Evolutionary conservation across 2,797 vertebrate species (phyloP).

Genomic region (Tarsius wallacei): DNA sequence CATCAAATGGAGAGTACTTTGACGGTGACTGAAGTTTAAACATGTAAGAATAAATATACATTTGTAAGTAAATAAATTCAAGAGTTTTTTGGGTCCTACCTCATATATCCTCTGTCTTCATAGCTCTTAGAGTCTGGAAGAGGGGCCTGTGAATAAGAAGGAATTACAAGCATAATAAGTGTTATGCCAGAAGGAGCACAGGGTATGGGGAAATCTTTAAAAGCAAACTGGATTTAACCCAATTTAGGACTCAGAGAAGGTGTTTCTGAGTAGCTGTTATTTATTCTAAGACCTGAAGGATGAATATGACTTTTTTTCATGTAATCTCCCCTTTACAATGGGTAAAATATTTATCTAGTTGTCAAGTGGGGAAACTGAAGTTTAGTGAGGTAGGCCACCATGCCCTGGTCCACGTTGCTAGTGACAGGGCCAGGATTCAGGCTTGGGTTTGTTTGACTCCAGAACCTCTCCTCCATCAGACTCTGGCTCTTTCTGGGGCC

Average conservation of each 20-base stretch:
- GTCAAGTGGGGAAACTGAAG: neutral
- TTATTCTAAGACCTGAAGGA: neutral
- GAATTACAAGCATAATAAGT: neutral
- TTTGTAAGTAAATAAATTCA: too few species aligned
- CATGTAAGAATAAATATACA: too few species aligned
- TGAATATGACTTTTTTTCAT: neutral
- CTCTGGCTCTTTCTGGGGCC: neutral
- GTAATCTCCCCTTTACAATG: neutral
- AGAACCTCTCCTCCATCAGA: neutral
- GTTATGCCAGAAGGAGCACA: neutral
- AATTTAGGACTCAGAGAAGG: neutral
- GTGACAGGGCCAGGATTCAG: neutral
- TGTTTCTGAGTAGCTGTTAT: conserved; percentile 27
- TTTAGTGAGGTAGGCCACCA: neutral
- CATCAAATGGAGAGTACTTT: too few species aligned
- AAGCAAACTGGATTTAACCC: neutral
- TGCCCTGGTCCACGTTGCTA: neutral
- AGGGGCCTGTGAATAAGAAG: neutral
- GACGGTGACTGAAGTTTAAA: too few species aligned
- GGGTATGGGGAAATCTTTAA: conserved; percentile 20
- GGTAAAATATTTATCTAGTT: neutral
- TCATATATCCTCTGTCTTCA: neutral
- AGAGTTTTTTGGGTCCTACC: too few species aligned
- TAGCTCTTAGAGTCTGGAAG: neutral
- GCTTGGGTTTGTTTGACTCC: neutral